Conservation (phyloP, 2,888 invertebrate species). For the Chorisops tibialis region DNA sequence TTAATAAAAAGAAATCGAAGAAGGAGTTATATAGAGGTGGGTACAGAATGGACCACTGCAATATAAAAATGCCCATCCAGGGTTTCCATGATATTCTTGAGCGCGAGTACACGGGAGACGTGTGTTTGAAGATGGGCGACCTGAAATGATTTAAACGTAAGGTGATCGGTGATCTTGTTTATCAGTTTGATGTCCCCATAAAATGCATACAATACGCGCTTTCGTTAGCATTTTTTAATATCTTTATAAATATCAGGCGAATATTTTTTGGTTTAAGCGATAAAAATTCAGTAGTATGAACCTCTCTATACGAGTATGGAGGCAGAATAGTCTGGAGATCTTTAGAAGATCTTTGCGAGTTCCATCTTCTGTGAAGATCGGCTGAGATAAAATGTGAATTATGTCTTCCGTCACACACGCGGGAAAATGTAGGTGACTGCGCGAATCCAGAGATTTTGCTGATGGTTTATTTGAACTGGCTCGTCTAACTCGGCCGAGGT, state of each 20-base stretch:
- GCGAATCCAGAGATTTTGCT: no score
- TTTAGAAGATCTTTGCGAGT: neutral
- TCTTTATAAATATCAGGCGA: slow-evolving; percentile 26
- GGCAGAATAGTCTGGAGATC: neutral
- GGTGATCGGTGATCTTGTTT: slow-evolving; percentile 29
- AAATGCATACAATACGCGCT: slow-evolving; percentile 33
- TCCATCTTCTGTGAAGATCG: no score
- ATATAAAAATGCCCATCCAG: no score
- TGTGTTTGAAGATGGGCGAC: neutral
- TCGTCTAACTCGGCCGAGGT: no score
- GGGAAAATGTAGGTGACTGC: neutral
- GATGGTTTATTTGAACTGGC: no score
- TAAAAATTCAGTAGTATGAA: slow-evolving; percentile 22
- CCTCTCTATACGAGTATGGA: slow-evolving; percentile 7
- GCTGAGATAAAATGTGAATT: slow-evolving; percentile 12
- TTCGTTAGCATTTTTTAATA: slow-evolving; percentile 34
- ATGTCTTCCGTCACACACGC: slow-evolving; percentile 6
- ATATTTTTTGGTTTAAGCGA: slow-evolving; percentile 2
- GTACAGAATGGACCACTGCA: no score
- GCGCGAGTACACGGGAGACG: neutral
- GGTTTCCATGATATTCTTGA: no score
- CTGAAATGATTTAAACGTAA: slow-evolving; percentile 32
- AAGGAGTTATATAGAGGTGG: no score
- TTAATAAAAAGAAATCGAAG: slow-evolving; percentile 5
- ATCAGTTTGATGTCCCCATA: slow-evolving; percentile 32